A percentile compares a stretch with the other conserved stretches of the same genome.
phyloP scores from a whole-genome alignment of 2,113 vertebrate genomes.

The Cardinalis cardinalis region DNA sequence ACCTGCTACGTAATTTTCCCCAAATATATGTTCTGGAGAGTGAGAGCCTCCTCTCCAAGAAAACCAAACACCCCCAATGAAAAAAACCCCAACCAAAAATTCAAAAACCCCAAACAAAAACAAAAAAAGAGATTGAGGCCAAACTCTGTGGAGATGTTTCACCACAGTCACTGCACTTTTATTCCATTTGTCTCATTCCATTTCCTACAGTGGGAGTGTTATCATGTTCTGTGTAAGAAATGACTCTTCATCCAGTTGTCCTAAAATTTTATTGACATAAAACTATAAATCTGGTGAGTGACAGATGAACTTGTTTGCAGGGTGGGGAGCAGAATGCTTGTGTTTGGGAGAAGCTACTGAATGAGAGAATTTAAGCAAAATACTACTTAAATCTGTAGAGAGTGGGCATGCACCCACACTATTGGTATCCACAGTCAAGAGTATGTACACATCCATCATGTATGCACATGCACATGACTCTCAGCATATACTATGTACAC shows the following conservation, averaged over 20 bases:
- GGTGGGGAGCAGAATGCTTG: neutral
- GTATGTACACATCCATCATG: neutral
- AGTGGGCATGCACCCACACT: conserved; percentile 4
- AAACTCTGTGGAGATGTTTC: conserved; percentile 48
- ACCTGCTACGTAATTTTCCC: neutral
- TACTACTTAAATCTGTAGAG: neutral
- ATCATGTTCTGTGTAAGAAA: conserved; percentile 31
- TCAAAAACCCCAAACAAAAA: neutral
- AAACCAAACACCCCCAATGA: neutral
- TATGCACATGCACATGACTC: conserved; percentile 12
- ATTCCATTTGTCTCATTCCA: conserved; percentile 44
- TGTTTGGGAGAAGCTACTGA: neutral
- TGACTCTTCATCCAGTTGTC: conserved; percentile 22
- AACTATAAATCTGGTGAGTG: conserved; percentile 1
- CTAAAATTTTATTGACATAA: conserved; percentile 17
- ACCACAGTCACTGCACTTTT: conserved; percentile 47
- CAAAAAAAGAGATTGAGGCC: neutral
- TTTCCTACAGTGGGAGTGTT: conserved; percentile 47
- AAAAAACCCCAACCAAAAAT: neutral
- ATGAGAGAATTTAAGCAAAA: neutral
- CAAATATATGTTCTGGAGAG: neutral
- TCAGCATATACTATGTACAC: conserved; percentile 35
- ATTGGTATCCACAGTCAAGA: neutral
- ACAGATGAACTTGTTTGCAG: neutral
- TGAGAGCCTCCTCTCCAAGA: conserved; percentile 7